Conservation (phyloP, 2,888 invertebrate species). For the Selenia dentaria region DNA sequence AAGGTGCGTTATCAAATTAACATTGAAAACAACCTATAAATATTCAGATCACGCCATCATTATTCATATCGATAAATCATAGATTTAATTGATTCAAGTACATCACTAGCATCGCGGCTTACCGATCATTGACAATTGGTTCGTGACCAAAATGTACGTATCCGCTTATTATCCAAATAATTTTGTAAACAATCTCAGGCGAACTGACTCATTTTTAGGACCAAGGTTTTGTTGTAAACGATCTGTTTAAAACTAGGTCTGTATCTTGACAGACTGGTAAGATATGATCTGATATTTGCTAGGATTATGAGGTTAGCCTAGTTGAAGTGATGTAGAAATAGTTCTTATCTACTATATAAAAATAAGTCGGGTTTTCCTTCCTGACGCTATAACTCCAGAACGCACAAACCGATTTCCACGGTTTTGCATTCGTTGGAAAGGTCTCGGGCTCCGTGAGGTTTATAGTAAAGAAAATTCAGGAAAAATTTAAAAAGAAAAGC, state of each 20-base stretch:
- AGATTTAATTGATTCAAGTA: constrained; percentile 33
- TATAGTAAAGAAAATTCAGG: too few relatives aligned
- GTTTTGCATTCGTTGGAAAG: too few relatives aligned
- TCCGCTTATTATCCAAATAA: constrained; percentile 83
- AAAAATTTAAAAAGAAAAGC: too few relatives aligned
- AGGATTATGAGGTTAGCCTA: constrained; percentile 13
- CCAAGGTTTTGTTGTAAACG: constrained; percentile 69
- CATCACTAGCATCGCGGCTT: constrained; percentile 61
- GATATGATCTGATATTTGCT: constrained; percentile 16
- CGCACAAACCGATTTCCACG: too few relatives aligned
- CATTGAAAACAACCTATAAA: constrained; percentile 1
- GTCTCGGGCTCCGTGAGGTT: too few relatives aligned
- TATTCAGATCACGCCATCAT: constrained; percentile 24
- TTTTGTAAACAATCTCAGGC: constrained; percentile 75
- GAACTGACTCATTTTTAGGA: constrained; percentile 78
- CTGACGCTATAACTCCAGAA: too few relatives aligned
- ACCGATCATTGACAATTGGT: constrained; percentile 83
- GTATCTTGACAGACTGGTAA: constrained; percentile 17
- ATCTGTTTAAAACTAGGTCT: constrained; percentile 55
- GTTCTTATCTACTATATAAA: too few relatives aligned
- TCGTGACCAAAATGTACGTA: constrained; percentile 83
- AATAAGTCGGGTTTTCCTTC: too few relatives aligned
- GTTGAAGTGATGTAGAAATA: constrained; percentile 1
- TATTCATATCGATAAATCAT: constrained; percentile 32
- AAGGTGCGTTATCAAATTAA: background rate